phyloP scores from a whole-genome alignment of 2,797 vertebrate species.

The Lithobates sylvaticus region DNA sequence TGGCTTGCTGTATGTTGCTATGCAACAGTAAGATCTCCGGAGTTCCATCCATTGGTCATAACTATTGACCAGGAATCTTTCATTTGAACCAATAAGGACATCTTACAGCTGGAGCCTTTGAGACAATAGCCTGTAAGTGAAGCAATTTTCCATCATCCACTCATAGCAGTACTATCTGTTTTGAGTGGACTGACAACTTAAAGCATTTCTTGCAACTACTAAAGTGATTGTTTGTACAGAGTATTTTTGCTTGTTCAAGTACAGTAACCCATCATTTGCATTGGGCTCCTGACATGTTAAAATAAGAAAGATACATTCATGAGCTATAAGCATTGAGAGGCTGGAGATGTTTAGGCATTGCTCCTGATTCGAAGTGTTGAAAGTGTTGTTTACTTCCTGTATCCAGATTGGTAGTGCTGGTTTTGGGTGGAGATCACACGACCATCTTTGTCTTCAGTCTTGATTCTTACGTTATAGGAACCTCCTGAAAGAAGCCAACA shows the following conservation, averaged over 20 bases:
- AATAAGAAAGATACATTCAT: neutral
- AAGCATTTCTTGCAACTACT: no score
- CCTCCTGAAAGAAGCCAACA: conserved; percentile 49
- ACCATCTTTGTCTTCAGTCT: conserved; percentile 76
- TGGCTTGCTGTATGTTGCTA: neutral
- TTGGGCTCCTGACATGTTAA: neutral
- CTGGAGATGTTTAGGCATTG: neutral
- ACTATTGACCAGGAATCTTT: neutral
- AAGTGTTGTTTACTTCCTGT: conserved; percentile 61
- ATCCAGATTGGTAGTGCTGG: conserved; percentile 72
- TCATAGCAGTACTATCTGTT: neutral
- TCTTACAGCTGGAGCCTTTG: neutral
- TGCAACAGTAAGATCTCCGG: neutral
- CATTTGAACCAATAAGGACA: neutral
- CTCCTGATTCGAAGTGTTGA: no score
- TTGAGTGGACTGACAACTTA: neutral
- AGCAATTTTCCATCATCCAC: neutral
- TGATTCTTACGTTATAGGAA: conserved; percentile 71
- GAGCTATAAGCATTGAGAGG: neutral
- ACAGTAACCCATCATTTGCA: neutral
- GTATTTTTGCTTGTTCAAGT: neutral
- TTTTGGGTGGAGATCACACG: conserved; percentile 74
- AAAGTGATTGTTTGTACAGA: no score
- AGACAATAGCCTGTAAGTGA: neutral
- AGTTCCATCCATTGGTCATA: neutral